Base-by-base conservation (phyloP, 1,140 invertebrate species). In the Achroia grisella region DNA sequence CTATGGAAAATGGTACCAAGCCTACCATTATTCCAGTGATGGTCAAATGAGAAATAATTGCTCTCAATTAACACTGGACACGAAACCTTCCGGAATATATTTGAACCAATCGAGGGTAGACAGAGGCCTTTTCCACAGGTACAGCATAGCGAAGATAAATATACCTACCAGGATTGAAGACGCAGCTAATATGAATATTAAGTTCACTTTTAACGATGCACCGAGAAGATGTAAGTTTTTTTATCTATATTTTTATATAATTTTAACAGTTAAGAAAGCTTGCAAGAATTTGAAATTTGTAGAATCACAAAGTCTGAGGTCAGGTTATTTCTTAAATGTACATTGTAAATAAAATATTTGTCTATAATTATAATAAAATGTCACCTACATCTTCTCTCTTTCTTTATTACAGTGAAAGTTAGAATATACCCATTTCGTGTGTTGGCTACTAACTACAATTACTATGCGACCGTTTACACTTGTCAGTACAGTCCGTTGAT, bases 401-500 rank as follows among this genome's bases (percentile, higher is more conserved):
- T 23, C 6, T 55, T 29, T 8, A 45, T 73, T 79, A 13, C 62
- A 84, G 80, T 82, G 35, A 71, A 62, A 49, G 66, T 45, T 1
- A 68, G 80, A 39, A 71, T 45, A n/a, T 84, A 84, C 42, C 63
- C 72, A 4, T 79, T 73, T 49, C 45, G 52, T n/a, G 55, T 84
- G 3, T 17, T 84, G 27, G 64, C 76, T 1, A 84, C 80, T 0
- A 81, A 84, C 42, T 77, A 84, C 48, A 74, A 77, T 11, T 75
- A 68, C 41, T 84, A 70, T 11, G 76, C 80, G 0, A 80, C 76
- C 0, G 50, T 71, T 0, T 82, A 84, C 40, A 79, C 78, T 0
- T 84, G 80, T 33, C 48, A 71, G 15, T 84, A 84, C 34, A 84
- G 78, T 27, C 56, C 70, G 2, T 53, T 80, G 0, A 80, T 82